Percentiles rank a stretch among this genome's conserved stretches.
phyloP scores from a whole-genome alignment of 92 coral and sea anemone genomes.

The Montipora capitata region DNA sequence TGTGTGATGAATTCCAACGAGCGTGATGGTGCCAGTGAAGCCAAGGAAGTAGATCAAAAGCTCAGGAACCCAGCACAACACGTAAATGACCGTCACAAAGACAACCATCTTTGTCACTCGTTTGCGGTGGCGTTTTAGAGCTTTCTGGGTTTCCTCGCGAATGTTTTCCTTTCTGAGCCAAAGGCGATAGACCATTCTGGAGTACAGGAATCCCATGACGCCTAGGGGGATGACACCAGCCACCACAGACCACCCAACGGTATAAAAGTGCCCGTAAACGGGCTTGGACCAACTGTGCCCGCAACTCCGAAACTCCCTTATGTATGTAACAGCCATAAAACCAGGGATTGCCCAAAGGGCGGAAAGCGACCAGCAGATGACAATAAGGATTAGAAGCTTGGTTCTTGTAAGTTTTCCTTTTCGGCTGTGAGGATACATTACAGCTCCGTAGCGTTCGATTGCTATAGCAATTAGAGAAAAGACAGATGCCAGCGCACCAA shows the following conservation, averaged over 20 bases:
- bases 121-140: constrained; percentile 65
- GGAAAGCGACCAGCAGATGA: constrained; percentile 63
- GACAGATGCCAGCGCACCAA: constrained; percentile 67
- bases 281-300: constrained; percentile 72
- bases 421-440: constrained; percentile 63
- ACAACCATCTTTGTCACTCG: constrained; percentile 77
- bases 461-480: constrained; percentile 72
- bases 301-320: constrained; percentile 32
- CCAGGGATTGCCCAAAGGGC: constrained; percentile 63
- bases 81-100: constrained; percentile 64
- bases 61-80: constrained; percentile 72
- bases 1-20: constrained; percentile 62
- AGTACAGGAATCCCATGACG: constrained; percentile 67
- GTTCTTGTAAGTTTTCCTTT: constrained; percentile 65
- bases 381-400: constrained; percentile 54
- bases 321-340: constrained; percentile 45
- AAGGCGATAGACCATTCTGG: constrained; percentile 74
- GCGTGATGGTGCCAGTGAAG: constrained; percentile 54
- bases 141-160: constrained; percentile 58
- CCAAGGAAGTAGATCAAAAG: constrained; percentile 74
- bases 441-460: constrained; percentile 72
- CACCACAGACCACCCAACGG: constrained; percentile 76
- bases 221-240: constrained; percentile 75
- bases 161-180: constrained; percentile 63
- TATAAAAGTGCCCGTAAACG: constrained; percentile 48